Evolutionary conservation across 2,888 invertebrate genomes (phyloP).

Genomic region (Hedychridium roseum): DNA sequence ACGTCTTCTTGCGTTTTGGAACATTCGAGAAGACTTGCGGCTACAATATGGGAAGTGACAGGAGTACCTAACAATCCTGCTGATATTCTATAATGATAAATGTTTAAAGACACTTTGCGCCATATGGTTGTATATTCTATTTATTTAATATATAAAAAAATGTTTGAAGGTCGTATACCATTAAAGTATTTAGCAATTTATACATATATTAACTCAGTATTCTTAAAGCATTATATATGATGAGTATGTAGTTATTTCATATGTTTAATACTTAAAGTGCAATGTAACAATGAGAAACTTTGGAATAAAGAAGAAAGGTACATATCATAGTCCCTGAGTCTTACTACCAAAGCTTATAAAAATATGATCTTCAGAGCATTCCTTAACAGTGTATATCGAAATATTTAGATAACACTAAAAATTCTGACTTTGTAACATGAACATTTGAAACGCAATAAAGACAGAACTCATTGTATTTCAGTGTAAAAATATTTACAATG

Average conservation of each 20-base stretch:
- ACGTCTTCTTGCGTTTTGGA: slow-evolving; percentile 85
- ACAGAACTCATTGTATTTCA: slow-evolving; percentile 28
- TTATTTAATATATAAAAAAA: slow-evolving; percentile 15
- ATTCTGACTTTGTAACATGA: slow-evolving; percentile 3
- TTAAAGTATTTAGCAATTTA: too few relatives aligned
- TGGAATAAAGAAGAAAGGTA: slow-evolving; percentile 3
- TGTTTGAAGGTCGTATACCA: too few relatives aligned
- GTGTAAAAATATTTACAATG: slow-evolving; percentile 47
- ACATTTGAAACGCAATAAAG: slow-evolving; percentile 4
- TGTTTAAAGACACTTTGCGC: slow-evolving; percentile 5
- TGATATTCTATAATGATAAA: slow-evolving; percentile 67
- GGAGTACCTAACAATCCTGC: slow-evolving; percentile 71
- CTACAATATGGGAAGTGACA: slow-evolving; percentile 79
- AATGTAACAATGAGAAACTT: slow-evolving; percentile 20
- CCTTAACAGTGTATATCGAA: slow-evolving; percentile 18
- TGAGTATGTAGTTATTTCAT: slow-evolving; percentile 28
- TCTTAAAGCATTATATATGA: slow-evolving; percentile 31
- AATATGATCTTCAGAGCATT: slow-evolving; percentile 1
- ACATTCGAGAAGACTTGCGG: slow-evolving; percentile 83
- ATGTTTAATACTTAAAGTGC: slow-evolving; percentile 18
- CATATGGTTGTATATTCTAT: too few relatives aligned
- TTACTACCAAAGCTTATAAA: slow-evolving; percentile 1
- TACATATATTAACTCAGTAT: slow-evolving; percentile 40
- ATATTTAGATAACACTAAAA: slow-evolving; percentile 11
- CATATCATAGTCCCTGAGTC: slow-evolving; percentile 9